These are phyloP conservation scores for Simalia tracyae DNA, from an alignment of 2,797 vertebrate species.

Conservation along the genomic window DNA sequence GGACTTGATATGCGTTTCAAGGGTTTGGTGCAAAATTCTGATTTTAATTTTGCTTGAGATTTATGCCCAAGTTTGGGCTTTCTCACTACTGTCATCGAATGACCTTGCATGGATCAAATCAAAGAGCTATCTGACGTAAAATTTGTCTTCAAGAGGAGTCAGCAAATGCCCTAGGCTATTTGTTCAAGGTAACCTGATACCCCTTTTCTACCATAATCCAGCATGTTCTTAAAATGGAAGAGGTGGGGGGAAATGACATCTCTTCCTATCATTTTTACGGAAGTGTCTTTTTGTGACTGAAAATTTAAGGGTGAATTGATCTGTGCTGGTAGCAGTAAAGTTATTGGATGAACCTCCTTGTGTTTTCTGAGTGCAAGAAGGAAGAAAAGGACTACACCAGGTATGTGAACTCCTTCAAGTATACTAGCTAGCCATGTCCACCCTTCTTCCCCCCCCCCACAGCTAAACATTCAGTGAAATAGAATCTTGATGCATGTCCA, in stretches of 20 bases:
- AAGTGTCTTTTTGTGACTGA: neutral
- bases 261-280: neutral
- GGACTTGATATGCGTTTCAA: neutral
- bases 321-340: neutral
- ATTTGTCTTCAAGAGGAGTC: neutral
- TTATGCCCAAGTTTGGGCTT: neutral
- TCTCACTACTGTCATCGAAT: neutral
- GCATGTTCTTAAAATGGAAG: neutral
- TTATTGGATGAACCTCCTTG: neutral
- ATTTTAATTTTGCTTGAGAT: neutral
- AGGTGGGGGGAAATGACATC: neutral
- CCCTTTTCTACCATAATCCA: neutral
- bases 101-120: neutral
- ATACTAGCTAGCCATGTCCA: neutral
- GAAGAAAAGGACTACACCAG: neutral
- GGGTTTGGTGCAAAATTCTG: neutral
- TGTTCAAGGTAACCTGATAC: neutral
- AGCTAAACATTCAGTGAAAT: neutral
- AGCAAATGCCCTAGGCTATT: neutral
- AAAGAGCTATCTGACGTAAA: neutral
- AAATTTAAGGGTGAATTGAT: neutral
- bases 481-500: neutral
- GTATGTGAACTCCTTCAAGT: neutral
- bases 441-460: fast-evolving
- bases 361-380: neutral